A percentile compares a stretch with the other conserved stretches of the same genome.
Conservation (phyloP, 2,888 invertebrate species). For the Nycteola revayana region DNA sequence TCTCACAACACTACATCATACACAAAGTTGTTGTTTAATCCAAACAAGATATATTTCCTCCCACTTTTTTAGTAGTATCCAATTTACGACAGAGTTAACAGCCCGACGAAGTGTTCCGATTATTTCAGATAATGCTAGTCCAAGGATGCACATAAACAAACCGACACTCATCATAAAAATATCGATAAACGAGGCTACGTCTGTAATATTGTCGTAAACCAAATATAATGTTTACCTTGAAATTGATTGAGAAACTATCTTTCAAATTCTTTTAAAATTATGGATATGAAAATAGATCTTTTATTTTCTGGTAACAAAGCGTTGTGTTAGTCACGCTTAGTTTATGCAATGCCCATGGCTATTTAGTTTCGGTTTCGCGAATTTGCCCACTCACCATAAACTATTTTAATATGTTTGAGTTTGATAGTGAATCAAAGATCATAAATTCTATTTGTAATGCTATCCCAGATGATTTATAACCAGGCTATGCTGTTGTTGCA, state of each 20-base stretch:
- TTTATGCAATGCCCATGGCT: too few relatives aligned
- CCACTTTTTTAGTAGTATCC: slow-evolving; percentile 32
- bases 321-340: too few relatives aligned
- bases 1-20: too few relatives aligned
- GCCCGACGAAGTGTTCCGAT: slow-evolving; percentile 33
- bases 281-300: slow-evolving; percentile 1
- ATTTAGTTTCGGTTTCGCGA: too few relatives aligned
- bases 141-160: slow-evolving; percentile 39
- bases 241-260: slow-evolving; percentile 9
- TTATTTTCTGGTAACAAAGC: too few relatives aligned
- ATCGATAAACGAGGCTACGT: slow-evolving; percentile 11
- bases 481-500: too few relatives aligned
- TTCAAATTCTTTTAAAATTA: slow-evolving; percentile 8
- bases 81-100: slow-evolving; percentile 48
- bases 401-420: too few relatives aligned
- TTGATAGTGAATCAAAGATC: too few relatives aligned
- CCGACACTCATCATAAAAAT: slow-evolving; percentile 24
- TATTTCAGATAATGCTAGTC: slow-evolving; percentile 37
- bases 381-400: too few relatives aligned
- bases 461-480: too few relatives aligned
- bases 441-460: too few relatives aligned
- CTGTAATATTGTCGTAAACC: slow-evolving; percentile 20
- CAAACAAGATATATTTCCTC: slow-evolving; percentile 7
- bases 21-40: too few relatives aligned
- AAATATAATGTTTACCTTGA: slow-evolving; percentile 26